Base-by-base conservation (phyloP, 2,113 vertebrate species). In the Bujurquina vittata region DNA sequence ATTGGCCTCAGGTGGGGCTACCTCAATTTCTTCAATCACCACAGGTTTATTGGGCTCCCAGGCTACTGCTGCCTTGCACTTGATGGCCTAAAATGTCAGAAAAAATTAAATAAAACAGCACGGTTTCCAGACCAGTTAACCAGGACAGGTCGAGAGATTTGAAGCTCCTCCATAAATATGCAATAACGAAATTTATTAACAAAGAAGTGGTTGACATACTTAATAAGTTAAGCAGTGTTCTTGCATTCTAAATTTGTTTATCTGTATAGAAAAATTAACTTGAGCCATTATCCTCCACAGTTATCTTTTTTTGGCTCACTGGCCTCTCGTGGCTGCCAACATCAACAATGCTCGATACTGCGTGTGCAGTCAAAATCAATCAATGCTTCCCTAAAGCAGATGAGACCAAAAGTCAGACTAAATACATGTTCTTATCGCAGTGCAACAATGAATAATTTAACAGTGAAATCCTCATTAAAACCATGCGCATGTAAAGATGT, bases 1-100 rank as follows among this genome's bases (percentile, higher is more conserved):
- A 63, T 96, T 90, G 7, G 91, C 90, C 86, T 97, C 94, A 1
- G 96, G 97, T 3, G 96, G 96, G 3, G 96, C 96, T n/a, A 98
- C 96, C 89, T 98, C 96, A 9, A 97, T 94, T 65, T 98, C 96
- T 43, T 98, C 97, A 7, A 97, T 96, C 82, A 95, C 95, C 81
- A 98, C 86, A 1, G 95, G 96, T 79, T 96, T 96, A 11, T 96
- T 95, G 4, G 89, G 74, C 87, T 96, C 96, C 97, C 97, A 97
- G 33, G 97, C 84, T 40, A 99, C 94, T 74, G 96, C 96, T 69
- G 97, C 97, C 89, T 94, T 96, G 87, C 97, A 97, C 85, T 95
- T 97, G 85, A 97, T 98, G 73, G 97, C 95, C 97, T 99, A 33
- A 8, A 81, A 8, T n/a, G 9, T 49, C 33, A 65, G 20, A 82